Evolutionary conservation across 53 echinoderm and acorn worm species (phyloP).

Genomic region (Luidia sarsii): DNA sequence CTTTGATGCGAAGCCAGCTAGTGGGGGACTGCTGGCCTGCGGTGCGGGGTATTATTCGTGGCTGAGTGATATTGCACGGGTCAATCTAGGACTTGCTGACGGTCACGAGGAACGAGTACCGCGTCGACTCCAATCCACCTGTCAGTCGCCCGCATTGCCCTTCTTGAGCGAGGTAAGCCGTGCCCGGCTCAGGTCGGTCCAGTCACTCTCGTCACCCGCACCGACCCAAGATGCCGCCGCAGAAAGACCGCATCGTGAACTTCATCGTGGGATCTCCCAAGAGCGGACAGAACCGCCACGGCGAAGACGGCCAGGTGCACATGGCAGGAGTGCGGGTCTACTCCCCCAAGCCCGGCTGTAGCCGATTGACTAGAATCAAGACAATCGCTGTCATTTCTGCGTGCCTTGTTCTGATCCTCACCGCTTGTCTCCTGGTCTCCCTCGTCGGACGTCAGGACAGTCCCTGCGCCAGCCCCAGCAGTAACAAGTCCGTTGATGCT

Average conservation of each 20-base stretch:
- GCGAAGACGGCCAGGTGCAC: constrained; percentile 42
- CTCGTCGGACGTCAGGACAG: constrained; percentile 32
- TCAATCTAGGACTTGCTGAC: no score
- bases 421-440: constrained; percentile 54
- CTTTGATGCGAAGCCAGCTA: no score
- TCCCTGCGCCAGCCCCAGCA: not conserved
- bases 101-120: no score
- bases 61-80: no score
- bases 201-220: not conserved
- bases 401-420: constrained; percentile 60
- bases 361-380: constrained; percentile 50
- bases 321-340: constrained; percentile 47
- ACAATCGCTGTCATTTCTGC: constrained; percentile 59
- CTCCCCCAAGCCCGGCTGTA: constrained; percentile 38
- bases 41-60: no score
- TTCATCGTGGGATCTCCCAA: constrained; percentile 44
- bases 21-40: no score
- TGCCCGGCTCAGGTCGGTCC: not conserved
- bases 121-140: no score
- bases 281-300: constrained; percentile 37
- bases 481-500: not conserved
- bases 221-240: constrained; percentile 25
- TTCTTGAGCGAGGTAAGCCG: not conserved
- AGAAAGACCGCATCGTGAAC: constrained; percentile 56
- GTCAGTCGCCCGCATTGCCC: no score